phyloP scores from a whole-genome alignment of 2,797 vertebrate genomes.

The Labroides dimidiatus region DNA sequence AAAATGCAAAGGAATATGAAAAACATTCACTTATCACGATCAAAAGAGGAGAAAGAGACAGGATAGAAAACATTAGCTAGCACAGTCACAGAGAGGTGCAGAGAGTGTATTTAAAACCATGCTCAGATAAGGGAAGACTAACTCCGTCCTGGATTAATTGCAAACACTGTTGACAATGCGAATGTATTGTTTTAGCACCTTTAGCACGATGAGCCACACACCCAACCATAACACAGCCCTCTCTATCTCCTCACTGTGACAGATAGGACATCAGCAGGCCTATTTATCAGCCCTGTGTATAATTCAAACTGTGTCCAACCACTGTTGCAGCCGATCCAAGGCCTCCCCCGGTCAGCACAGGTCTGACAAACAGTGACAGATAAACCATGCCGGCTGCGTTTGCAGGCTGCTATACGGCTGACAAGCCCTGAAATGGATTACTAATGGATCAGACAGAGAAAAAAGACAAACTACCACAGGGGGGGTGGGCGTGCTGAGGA shows the following conservation, averaged over 20 bases:
- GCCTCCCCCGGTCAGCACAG: conserved; percentile 36
- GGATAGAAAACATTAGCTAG: no score
- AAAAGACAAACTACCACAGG: conserved; percentile 58
- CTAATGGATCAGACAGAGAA: conserved; percentile 76
- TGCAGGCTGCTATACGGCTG: conserved; percentile 46
- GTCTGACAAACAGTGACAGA: conserved; percentile 63
- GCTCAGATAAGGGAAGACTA: no score
- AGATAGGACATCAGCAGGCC: conserved; percentile 29
- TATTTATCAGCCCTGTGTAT: conserved; percentile 52
- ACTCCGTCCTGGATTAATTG: no score
- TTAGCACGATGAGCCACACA: conserved; percentile 3
- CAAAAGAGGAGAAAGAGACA: no score
- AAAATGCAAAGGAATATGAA: no score
- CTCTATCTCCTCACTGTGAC: conserved; percentile 20
- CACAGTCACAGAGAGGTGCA: no score
- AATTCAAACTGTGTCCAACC: conserved; percentile 46
- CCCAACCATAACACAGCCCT: neutral
- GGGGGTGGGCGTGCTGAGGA: conserved; percentile 9
- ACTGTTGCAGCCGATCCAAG: conserved; percentile 27
- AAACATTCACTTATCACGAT: no score
- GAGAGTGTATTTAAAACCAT: no score
- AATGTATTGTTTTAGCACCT: neutral
- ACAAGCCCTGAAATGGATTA: conserved; percentile 68
- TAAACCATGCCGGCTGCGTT: conserved; percentile 49
- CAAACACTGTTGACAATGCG: neutral